phyloP scores from a whole-genome alignment of 2,113 vertebrate species.

The Maccullochella peelii region DNA sequence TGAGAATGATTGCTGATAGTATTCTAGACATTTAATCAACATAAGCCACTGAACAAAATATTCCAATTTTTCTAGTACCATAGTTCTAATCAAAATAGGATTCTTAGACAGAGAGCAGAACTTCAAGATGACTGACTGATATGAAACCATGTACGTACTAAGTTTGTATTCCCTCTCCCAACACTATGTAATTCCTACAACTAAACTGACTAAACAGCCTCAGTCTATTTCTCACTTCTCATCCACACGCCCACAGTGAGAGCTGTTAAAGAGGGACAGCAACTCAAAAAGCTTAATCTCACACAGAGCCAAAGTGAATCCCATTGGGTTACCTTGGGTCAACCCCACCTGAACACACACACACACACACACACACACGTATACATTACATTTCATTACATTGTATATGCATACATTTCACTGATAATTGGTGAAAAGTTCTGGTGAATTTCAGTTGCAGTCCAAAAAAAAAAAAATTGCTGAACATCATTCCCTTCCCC shows the following conservation, averaged over 20 bases:
- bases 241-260: conserved; percentile 69
- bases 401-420: neutral
- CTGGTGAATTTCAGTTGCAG: conserved; percentile 48
- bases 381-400: too few species aligned
- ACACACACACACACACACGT: conserved; percentile 3
- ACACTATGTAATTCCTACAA: conserved; percentile 40
- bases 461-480: conserved; percentile 62
- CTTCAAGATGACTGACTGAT: conserved; percentile 20
- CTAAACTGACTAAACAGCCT: conserved; percentile 74
- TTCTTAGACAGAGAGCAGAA: neutral
- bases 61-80: neutral
- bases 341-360: conserved; percentile 48
- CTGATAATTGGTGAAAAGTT: conserved; percentile 34
- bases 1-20: neutral
- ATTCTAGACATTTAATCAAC: neutral
- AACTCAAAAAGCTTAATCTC: conserved; percentile 56
- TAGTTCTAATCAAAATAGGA: neutral
- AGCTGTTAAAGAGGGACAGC: conserved; percentile 70
- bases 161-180: conserved; percentile 22
- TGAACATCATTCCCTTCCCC: conserved; percentile 70
- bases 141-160: neutral
- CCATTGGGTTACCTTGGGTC: conserved; percentile 45
- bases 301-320: conserved; percentile 50
- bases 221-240: conserved; percentile 77
- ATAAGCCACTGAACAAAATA: neutral